Percentiles rank a stretch among this genome's conserved stretches.
Conservation (phyloP, 2,888 invertebrate species). For the Phengaris arion region DNA sequence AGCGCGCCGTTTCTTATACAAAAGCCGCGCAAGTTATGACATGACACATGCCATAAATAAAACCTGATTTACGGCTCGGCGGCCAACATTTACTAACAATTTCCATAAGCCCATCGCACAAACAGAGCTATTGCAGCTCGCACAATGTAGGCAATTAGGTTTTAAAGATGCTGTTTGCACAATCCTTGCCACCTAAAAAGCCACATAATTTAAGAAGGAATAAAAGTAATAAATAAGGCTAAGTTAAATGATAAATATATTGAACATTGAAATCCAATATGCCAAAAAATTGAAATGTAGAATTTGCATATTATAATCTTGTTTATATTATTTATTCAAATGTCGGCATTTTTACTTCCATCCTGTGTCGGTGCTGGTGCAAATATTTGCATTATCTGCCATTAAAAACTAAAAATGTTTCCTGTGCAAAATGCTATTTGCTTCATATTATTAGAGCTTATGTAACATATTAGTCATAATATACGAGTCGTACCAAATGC, state of each 20-base stretch:
- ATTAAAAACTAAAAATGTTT: background rate
- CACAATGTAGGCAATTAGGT: background rate
- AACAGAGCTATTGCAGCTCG: background rate
- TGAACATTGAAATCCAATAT: background rate
- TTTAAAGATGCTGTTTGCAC: background rate
- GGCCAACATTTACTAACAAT: background rate
- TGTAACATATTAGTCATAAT: background rate
- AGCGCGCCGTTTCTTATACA: background rate
- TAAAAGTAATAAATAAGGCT: no score
- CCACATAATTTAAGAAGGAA: no score
- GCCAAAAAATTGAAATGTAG: background rate
- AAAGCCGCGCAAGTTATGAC: background rate
- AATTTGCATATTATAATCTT: background rate
- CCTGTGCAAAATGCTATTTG: background rate
- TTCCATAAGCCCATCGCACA: background rate
- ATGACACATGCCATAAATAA: background rate
- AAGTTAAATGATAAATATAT: background rate
- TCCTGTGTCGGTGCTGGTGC: background rate
- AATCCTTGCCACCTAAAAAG: background rate
- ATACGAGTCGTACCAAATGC: background rate
- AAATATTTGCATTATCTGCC: background rate
- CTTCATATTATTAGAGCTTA: background rate
- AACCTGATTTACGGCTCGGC: background rate
- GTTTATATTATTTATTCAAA: background rate
- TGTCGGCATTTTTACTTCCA: background rate